phyloP scores from a whole-genome alignment of 1,140 invertebrate species.

The Ceratosolen solmsi region DNA sequence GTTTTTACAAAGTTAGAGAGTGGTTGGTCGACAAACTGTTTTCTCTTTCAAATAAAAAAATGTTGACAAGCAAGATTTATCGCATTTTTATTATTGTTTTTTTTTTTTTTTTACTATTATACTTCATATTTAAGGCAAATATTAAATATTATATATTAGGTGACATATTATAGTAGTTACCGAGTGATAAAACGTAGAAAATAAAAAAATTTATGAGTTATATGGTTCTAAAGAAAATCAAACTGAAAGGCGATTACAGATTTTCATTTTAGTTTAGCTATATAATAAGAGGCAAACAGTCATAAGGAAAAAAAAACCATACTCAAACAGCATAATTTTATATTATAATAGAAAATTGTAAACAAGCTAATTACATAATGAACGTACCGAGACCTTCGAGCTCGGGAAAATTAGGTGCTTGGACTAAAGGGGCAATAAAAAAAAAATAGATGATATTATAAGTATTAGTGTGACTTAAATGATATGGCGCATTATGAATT shows the following conservation, averaged over 20 bases:
- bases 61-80: slow-evolving; percentile 48
- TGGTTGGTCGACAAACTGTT: slow-evolving; percentile 42
- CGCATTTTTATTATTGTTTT: slow-evolving; percentile 8
- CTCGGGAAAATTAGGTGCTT: slow-evolving; percentile 81
- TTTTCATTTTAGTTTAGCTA: slow-evolving; percentile 20
- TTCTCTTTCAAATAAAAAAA: slow-evolving; percentile 29
- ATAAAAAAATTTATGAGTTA: not conserved
- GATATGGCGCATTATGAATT: slow-evolving; percentile 59
- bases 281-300: slow-evolving; percentile 29
- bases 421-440: slow-evolving; percentile 77
- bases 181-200: not conserved
- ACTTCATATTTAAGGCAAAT: slow-evolving; percentile 19
- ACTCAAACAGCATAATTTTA: slow-evolving; percentile 37
- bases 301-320: not conserved
- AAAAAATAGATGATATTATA: slow-evolving; percentile 72
- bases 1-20: slow-evolving; percentile 35
- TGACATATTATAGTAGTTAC: slow-evolving; percentile 6
- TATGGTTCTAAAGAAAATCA: not conserved
- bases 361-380: slow-evolving; percentile 70
- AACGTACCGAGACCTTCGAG: slow-evolving; percentile 81
- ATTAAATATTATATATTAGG: slow-evolving; percentile 2
- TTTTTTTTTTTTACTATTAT: slow-evolving; percentile 9
- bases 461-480: slow-evolving; percentile 64
- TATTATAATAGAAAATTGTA: slow-evolving; percentile 52
- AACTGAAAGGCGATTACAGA: slow-evolving; percentile 10